Evolutionary conservation across 37 sponge, comb jelly and placozoan species (phyloP), one percentile per base, ranked within the genome.

Genomic region (Aplysina aerophoba): DNA sequence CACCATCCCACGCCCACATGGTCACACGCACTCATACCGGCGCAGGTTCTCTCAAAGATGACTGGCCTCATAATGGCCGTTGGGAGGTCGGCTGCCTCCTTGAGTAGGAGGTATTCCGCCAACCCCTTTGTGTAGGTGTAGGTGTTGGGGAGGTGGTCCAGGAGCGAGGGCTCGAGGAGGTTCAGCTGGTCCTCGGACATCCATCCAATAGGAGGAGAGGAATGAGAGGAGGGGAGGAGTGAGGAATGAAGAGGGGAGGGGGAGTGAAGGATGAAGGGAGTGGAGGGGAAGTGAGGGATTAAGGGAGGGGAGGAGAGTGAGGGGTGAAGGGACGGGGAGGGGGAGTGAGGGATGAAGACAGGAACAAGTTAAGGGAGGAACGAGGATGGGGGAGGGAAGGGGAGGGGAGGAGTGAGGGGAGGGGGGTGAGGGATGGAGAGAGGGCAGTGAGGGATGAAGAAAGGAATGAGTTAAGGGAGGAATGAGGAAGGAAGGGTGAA

Each of bases 121-220:
- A 96, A 60, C 0, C 88, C 71, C 73, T 96, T 96, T 59, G 97
- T 90, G 61, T 81, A 91, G 4, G 92, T 94, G 92, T 96, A 96
- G 0, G 97, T 89, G 86, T 96, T 96, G 58, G 97, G 97, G 0
- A 84, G 63, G 41, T 78, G 87, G 0, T 92, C 84, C 22, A 91
- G 82, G 27, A 96, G 86, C 16, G 87, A 37, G 20, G 92, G 92
- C 24, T 87, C 63, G 39, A 96, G 53, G 25, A 61, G 16, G 13
- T 84, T 85, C 55, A 89, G 72, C 86, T 85, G 84, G 19, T 96
- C 92, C n/a, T 93, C 94, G 15, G 87, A 85, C 94, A 96, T 94
- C 97, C 97, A 96, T 2, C 97, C 93, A 55, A 16, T 50, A 16
- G 24, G 17, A 79, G 3, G 27, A 66, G 38, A 34, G 24, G 37